Base-by-base conservation (phyloP, 2,113 vertebrate genomes). In the Paramormyrops kingsleyae region DNA sequence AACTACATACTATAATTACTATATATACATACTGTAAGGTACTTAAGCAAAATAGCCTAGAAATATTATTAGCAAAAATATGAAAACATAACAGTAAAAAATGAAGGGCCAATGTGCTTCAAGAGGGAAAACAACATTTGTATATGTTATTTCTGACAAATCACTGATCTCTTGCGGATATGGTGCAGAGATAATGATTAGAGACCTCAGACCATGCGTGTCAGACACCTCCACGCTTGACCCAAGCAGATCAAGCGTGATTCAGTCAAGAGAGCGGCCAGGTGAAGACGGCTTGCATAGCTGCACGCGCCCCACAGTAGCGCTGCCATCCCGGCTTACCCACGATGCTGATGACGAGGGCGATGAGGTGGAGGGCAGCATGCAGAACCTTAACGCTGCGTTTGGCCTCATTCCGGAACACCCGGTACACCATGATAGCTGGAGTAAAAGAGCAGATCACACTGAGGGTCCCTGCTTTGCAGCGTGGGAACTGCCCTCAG, bases 361-460 rank as follows among this genome's bases (percentile, higher is more conserved):
- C 97, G 0, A 97, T 91, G 87, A 96, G 91, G 0, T 99, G 98
- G 1, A 99, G 95, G 91, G 96, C 13, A 0, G 95, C 97, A 0
- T 99, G 98, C 87, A 99, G 96, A 0, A 93, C 27, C 93, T 98
- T 99, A 21, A 96, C 95, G 0, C 95, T 96, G 84, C 94, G 96
- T 77, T 97, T 99, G 46, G 95, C 90, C 90, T 99, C 98, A 0
- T 95, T 96, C 89, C 96, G 95, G 93, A 99, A 98, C 24, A 97
- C 97, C 0, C 98, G 95, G 93, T 97, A 98, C 27, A 98, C 97
- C 92, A 99, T 94, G 89, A 99, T 95, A n/a, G 97, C 98, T 99
- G 93, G 0, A 93, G 89, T 74, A 0, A 21, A 1, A 80, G 31
- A 87, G 35, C 84, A 17, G 42, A 70, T 47, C 1, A 49, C 1